These are phyloP conservation scores for Schizotus pectinicornis DNA, from an alignment of 2,888 invertebrate genomes.

Conservation along the genomic window DNA sequence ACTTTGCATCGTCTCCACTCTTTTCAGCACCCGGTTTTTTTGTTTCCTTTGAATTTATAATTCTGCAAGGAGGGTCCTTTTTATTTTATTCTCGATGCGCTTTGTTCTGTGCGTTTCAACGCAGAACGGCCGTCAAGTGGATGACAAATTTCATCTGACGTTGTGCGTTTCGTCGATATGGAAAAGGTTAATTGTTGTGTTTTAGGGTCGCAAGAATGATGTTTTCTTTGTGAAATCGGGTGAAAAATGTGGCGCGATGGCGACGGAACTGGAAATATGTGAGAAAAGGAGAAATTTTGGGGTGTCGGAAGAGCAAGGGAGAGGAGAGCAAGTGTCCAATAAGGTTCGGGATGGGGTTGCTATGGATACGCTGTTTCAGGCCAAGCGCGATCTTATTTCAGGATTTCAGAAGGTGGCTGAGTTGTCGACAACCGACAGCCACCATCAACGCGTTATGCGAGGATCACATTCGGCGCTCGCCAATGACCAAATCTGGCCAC, in stretches of 20 bases:
- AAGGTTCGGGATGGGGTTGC: slow-evolving; percentile 51
- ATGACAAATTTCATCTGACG: slow-evolving; percentile 2
- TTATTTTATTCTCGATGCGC: slow-evolving; percentile 19
- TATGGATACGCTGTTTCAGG: slow-evolving; percentile 50
- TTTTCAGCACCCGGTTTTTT: slow-evolving; percentile 37
- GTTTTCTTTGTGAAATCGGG: background rate
- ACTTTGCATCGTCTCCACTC: slow-evolving; percentile 41
- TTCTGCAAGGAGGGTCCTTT: slow-evolving; percentile 32
- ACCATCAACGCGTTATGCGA: background rate
- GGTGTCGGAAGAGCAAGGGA: no score
- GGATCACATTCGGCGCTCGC: no score
- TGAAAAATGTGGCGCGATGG: slow-evolving; percentile 27
- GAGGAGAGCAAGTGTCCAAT: slow-evolving; percentile 44
- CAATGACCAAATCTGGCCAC: no score
- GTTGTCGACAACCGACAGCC: background rate
- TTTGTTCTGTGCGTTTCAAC: slow-evolving; percentile 12
- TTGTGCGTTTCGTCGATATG: no score
- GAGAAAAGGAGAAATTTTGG: slow-evolving; percentile 26
- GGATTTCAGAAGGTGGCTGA: slow-evolving; percentile 20
- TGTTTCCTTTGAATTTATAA: slow-evolving; percentile 45
- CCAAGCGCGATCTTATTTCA: slow-evolving; percentile 45
- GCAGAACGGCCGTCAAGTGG: slow-evolving; percentile 11
- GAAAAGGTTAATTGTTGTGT: no score
- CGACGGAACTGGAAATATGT: slow-evolving; percentile 12
- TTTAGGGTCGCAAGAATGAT: background rate